Base-by-base conservation (phyloP, 92 coral and sea anemone species). In the Bergia puertoricense region DNA sequence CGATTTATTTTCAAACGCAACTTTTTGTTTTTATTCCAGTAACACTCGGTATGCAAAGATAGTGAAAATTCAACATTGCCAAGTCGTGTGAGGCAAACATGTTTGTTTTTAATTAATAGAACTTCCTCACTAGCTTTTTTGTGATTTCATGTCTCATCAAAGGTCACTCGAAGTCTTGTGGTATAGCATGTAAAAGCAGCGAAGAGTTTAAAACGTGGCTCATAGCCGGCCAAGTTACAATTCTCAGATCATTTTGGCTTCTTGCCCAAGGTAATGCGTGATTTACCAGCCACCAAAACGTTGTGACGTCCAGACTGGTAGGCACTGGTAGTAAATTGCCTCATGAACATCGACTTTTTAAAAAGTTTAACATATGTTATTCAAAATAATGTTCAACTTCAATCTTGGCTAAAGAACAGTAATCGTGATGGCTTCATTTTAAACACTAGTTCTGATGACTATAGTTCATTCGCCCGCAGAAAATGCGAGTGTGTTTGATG, bases 211-310 rank as follows among this genome's bases (percentile, higher is more conserved):
- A 10, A 30, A 37, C 11, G 79, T 6, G 67, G 45, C 44, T 71
- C 40, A 75, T 48, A 13, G 68, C 30, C 30, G 30, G 30, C 46
- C 9, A 72, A 43, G 57, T 71, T 38, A 46, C 68, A 69, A 73
- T 66, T 71, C 59, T 56, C 15, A 71, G 79, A 71, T 69, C 71
- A 71, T 71, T 68, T 84, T 84, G 87, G 87, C 79, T 72, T 71
- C 11, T 84, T 71, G 87, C 87, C 87, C 48, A 18, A 84, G 87
- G 87, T 84, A 84, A 84, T 69, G 87, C 87, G 79, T 68, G 87
- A 84, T 84, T 84, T 72, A 46, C 79, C n/a, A 69, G 18, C 78
- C n/a, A 84, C 46, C 80, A 45, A 50, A 30, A 30, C 56, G 65
- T 84, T 72, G 76, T 84, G 79, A 51, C 66, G 62, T 36, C 79